A percentile compares a stretch with the other conserved stretches of the same genome.
These are phyloP conservation scores for Eueremaeus valkanovi DNA, from an alignment of 2,888 invertebrate genomes.

Conservation along the genomic window DNA sequence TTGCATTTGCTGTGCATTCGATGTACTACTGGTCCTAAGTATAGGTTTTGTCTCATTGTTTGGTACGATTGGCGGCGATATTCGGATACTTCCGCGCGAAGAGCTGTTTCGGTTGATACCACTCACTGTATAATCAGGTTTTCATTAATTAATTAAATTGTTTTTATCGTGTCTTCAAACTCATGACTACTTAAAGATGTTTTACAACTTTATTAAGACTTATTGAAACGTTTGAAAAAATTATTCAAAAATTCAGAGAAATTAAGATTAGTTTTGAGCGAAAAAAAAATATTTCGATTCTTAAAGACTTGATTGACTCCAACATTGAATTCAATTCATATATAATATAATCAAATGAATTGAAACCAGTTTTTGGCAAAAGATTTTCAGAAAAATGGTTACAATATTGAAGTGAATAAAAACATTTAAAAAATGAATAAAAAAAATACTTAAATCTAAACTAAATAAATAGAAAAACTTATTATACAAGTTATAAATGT, in stretches of 20 bases:
- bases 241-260: background rate
- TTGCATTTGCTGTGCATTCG: constrained; percentile 4
- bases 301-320: background rate
- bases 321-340: background rate
- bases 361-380: background rate
- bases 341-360: background rate
- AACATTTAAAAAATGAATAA: too few species aligned
- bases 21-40: background rate
- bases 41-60: constrained; percentile 13
- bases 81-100: constrained; percentile 37
- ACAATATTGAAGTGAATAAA: background rate
- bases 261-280: background rate
- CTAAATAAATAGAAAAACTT: too few species aligned
- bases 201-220: too few species aligned
- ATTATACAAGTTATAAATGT: too few species aligned
- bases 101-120: constrained; percentile 35
- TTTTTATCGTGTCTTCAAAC: too few species aligned
- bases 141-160: background rate
- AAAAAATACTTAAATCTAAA: too few species aligned
- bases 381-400: background rate
- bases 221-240: too few species aligned
- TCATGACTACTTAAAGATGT: too few species aligned
- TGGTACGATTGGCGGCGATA: constrained; percentile 34
- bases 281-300: background rate
- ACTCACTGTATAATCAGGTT: background rate